Evolutionary conservation across 2,888 invertebrate species (phyloP).

Genomic region (Sarcophaga variegata): DNA sequence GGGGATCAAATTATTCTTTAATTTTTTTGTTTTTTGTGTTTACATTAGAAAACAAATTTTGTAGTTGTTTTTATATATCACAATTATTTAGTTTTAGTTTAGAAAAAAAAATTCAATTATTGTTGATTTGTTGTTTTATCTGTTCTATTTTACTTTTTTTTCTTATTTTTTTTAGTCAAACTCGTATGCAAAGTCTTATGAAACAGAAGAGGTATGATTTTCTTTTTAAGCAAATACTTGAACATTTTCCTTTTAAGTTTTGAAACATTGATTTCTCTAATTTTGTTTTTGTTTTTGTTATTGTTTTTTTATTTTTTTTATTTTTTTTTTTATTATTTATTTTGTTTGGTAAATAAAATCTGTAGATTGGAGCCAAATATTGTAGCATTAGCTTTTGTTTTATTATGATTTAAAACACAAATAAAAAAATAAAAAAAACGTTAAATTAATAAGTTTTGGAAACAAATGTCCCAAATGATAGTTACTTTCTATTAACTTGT

Average conservation of each 20-base stretch:
- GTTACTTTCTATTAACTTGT: neutral
- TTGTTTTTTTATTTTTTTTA: constrained; percentile 46
- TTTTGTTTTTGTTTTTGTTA: constrained; percentile 45
- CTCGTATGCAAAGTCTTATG: constrained; percentile 74
- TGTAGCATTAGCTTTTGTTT: constrained; percentile 30
- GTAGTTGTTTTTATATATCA: constrained; percentile 34
- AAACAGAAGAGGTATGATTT: constrained; percentile 77
- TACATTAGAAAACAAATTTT: neutral
- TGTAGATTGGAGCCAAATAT: constrained; percentile 30
- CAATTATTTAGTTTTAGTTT: constrained; percentile 63
- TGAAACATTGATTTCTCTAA: constrained; percentile 53
- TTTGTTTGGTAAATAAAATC: constrained; percentile 39
- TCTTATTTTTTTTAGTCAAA: constrained; percentile 75
- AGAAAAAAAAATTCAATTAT: constrained; percentile 32
- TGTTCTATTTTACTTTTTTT: constrained; percentile 39
- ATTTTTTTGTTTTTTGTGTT: neutral
- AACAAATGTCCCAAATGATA: neutral
- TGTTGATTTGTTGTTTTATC: constrained; percentile 57
- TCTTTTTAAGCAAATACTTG: constrained; percentile 29
- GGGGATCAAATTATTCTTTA: neutral
- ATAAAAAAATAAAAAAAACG: neutral
- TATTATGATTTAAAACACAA: constrained; percentile 16
- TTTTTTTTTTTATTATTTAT: constrained; percentile 52
- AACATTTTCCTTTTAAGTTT: constrained; percentile 60
- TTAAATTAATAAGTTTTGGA: constrained; percentile 13